Evolutionary conservation across 2,888 invertebrate genomes (phyloP), one percentile per base, ranked within the genome.

Genomic region (Heliconius charithonia): DNA sequence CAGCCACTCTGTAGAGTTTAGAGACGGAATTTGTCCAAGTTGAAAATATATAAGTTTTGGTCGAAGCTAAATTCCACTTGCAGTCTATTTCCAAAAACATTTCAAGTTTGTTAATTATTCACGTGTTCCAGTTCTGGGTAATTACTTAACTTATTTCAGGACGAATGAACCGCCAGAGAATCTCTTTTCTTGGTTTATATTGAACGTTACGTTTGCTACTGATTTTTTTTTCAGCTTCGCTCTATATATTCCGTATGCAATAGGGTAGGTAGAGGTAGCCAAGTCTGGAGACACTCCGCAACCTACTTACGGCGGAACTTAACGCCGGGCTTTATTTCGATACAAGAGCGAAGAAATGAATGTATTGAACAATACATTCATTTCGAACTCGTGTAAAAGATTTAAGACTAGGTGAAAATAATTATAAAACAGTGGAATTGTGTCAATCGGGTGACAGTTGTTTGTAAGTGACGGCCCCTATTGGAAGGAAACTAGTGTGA

Each of bases 31-130:
- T 80, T 80, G 76, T 80, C 74, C 77, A 78, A 80, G 70, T 76
- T 66, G 73, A 80, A 75, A 80, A 80, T 81, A 75, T 74, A 76
- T 80, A 81, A 80, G 75, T 81, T 77, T 80, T 75, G 75, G 74
- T 72, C 32, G 71, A 78, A 66, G 37, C 74, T 80, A 81, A 81
- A 81, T 80, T 81, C 80, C 71, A 80, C 75, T 80, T 79, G 63
- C 78, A 81, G 75, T 81, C 75, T 65, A 77, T 77, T 77, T 72
- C 67, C 71, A 66, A 79, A 77, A 81, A 79, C 67, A 75, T 79
- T 77, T 79, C 75, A 75, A 77, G 79, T 81, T 79, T 65, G 76
- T 75, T 80, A 79, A 80, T 79, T 79, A 79, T 79, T 76, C 79
- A 59, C 70, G 45, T 62, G 74, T 59, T 79, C 63, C 45, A 59